These are phyloP conservation scores for Lasaia peninsularis DNA, from an alignment of 1,140 invertebrate genomes.

Conservation along the genomic window DNA sequence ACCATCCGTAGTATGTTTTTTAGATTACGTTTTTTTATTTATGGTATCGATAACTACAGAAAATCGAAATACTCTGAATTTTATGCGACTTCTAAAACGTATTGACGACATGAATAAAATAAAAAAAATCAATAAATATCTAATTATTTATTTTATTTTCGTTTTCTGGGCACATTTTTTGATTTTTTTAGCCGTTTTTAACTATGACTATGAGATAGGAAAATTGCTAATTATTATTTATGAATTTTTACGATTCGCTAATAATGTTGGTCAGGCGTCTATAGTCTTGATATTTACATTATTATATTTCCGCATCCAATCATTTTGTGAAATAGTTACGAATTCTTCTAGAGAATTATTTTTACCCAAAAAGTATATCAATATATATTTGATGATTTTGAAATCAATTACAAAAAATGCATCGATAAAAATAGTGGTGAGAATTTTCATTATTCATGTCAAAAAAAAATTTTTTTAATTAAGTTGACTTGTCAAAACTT, in stretches of 20 bases:
- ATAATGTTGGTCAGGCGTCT: background rate
- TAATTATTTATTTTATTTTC: background rate
- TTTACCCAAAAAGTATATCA: background rate
- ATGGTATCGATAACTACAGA: background rate
- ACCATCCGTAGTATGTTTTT: background rate
- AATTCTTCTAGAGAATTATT: background rate
- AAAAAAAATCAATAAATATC: background rate
- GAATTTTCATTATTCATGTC: background rate
- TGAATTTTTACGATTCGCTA: background rate
- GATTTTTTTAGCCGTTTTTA: background rate
- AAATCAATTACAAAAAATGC: background rate
- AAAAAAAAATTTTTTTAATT: too few relatives aligned
- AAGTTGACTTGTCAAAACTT: too few relatives aligned
- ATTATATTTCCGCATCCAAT: background rate
- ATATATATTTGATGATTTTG: background rate
- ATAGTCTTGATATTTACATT: background rate
- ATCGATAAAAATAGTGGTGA: background rate
- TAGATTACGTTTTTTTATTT: background rate
- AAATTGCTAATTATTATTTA: too few relatives aligned
- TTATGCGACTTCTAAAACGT: background rate
- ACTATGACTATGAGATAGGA: background rate
- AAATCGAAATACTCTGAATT: background rate
- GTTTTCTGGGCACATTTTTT: background rate
- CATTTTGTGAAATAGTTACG: background rate
- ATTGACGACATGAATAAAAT: background rate